Evolutionary conservation across 2,113 vertebrate species (phyloP), one percentile per base, ranked within the genome.

Genomic region (Pelobates fuscus): DNA sequence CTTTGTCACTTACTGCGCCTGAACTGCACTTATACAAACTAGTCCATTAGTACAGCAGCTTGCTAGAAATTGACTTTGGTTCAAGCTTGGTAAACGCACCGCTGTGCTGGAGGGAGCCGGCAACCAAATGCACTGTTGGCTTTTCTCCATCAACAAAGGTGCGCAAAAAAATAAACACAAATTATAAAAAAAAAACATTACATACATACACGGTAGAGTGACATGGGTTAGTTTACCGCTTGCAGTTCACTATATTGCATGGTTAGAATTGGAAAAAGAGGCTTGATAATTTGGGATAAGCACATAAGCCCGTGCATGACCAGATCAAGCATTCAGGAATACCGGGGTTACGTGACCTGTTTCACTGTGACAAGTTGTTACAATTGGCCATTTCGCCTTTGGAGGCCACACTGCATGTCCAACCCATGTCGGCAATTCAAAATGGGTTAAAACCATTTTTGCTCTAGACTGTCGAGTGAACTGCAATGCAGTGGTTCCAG

Each of bases 41-140:
- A 94, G 91, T 90, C 85, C 91, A 92, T 93, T 94, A 95, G 94
- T 95, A 96, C 95, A 95, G 94, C 95, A 96, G 92, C 94, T 94
- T 93, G 93, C 92, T 94, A 95, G 92, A 92, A 95, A 96, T 94
- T 92, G 92, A 95, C 96, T 98, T 99, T 99, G 97, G 96, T 99
- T 98, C 91, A 95, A 98, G 97, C 97, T 98, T 96, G 91, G 92
- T 95, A 89, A 70, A 75, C 25, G 23, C n/a, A 44, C 64, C 64
- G 59, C 54, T 59, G 43, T 12, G 72, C 54, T 8, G n/a, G 24
- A 65, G 32, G 24, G 18, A 25, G 20, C n/a, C 7, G 26, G 32
- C 23, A 3, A 3, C 41, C 2, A 12, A 20, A 11, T 26, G 6
- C 3, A 8, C 20, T 27, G 55, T 14, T 12, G 25, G n/a, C 41